Conservation (phyloP, 2,113 vertebrate genomes). For the Pachyramphus minor region DNA sequence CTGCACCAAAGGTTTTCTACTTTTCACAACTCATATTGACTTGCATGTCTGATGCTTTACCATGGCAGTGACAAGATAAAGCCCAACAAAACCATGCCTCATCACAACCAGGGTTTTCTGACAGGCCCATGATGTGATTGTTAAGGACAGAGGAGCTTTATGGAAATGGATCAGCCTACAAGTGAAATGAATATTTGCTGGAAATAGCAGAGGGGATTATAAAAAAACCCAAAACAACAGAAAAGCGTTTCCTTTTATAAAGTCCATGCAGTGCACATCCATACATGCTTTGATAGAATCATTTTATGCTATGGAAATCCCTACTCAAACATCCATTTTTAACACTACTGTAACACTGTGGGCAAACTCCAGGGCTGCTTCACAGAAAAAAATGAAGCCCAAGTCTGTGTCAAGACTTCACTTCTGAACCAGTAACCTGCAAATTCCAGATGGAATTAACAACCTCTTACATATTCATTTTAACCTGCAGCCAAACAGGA, state of each 20-base stretch:
- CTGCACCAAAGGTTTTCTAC: background rate
- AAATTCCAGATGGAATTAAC: conserved; percentile 5
- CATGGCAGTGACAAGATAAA: conserved; percentile 15
- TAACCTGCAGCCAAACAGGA: background rate
- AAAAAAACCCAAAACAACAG: background rate
- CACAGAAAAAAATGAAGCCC: background rate
- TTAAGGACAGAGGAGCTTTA: conserved; percentile 13
- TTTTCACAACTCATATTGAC: conserved; percentile 1
- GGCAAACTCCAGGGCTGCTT: background rate
- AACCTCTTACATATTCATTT: background rate
- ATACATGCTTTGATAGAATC: background rate
- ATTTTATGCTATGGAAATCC: conserved; percentile 31
- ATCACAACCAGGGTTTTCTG: background rate
- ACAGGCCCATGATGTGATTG: background rate
- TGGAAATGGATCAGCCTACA: conserved; percentile 29
- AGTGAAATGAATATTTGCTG: conserved; percentile 24
- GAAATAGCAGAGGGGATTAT: conserved; percentile 9
- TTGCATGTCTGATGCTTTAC: background rate
- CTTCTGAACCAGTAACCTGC: conserved; percentile 2
- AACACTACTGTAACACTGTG: background rate
- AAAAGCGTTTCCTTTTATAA: conserved; percentile 16
- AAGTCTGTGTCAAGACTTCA: conserved; percentile 10
- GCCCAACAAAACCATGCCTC: background rate
- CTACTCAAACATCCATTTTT: conserved; percentile 16
- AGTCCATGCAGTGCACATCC: background rate